Evolutionary conservation across 2,797 vertebrate species (phyloP).

Genomic region (Acipenser transmontanus): DNA sequence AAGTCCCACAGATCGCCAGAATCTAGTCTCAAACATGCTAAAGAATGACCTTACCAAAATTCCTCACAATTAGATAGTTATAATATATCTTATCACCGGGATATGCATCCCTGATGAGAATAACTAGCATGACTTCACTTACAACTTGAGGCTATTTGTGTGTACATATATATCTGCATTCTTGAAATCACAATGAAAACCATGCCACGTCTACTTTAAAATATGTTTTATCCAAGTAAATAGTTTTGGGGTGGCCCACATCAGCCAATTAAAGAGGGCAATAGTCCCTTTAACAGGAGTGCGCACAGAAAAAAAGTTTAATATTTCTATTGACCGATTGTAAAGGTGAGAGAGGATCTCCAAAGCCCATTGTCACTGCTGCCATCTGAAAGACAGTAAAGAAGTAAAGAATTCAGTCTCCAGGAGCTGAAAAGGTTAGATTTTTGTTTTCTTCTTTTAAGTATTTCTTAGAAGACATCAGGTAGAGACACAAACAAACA

Average conservation of each 20-base stretch:
- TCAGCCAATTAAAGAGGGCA: constrained; percentile 62
- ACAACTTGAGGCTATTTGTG: not conserved
- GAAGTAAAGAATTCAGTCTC: constrained; percentile 83
- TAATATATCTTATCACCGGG: too few species aligned
- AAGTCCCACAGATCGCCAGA: too few species aligned
- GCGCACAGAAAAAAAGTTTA: constrained; percentile 84
- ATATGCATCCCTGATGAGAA: too few species aligned
- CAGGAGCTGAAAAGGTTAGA: constrained; percentile 91
- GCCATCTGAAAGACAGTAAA: constrained; percentile 99
- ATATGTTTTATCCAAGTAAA: constrained; percentile 47
- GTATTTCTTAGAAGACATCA: constrained; percentile 59
- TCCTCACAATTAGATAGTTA: too few species aligned
- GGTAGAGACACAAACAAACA: constrained; percentile 52
- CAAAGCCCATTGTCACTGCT: constrained; percentile 99
- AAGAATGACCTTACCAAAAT: too few species aligned
- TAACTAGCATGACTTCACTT: too few species aligned
- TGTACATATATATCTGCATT: not conserved
- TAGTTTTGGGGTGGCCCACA: constrained; percentile 29
- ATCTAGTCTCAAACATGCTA: too few species aligned
- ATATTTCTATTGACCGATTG: constrained; percentile 99
- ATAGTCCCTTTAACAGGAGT: constrained; percentile 66
- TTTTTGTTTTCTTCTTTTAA: constrained; percentile 54
- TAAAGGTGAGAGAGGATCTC: constrained; percentile 99
- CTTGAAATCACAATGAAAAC: too few species aligned
- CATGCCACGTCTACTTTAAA: constrained; percentile 55